Evolutionary conservation across 2,888 invertebrate genomes (phyloP).

Genomic region (Machimus atricapillus): DNA sequence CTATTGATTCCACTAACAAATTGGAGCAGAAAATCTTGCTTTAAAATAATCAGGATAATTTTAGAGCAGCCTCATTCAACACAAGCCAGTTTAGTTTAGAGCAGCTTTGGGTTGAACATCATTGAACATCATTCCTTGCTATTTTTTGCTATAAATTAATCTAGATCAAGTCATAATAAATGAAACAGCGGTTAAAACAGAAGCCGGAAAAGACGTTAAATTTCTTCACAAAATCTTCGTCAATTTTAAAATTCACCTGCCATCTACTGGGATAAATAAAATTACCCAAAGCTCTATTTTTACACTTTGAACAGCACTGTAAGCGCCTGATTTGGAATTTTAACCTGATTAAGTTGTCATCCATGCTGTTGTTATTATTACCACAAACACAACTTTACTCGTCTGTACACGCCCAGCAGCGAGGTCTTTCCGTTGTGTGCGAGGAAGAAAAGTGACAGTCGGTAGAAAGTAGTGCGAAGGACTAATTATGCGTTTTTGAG

Average conservation of each 20-base stretch:
- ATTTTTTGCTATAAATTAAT: no score
- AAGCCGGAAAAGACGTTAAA: neutral
- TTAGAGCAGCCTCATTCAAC: no score
- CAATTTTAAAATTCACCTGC: neutral
- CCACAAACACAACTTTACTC: neutral
- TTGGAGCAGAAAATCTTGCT: no score
- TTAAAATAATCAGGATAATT: no score
- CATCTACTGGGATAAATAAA: neutral
- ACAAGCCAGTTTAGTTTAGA: no score
- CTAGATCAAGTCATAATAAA: no score
- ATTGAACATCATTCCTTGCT: no score
- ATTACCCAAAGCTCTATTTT: neutral
- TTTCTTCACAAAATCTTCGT: neutral
- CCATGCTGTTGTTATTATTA: neutral
- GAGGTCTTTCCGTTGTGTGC: neutral
- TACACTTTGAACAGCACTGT: neutral
- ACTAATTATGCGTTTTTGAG: conserved; percentile 6
- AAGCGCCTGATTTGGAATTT: neutral
- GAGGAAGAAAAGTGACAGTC: neutral
- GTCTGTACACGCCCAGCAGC: neutral
- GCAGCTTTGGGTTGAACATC: no score
- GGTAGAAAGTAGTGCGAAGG: neutral
- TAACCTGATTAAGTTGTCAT: neutral
- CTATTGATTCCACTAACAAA: no score
- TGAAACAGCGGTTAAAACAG: no score